phyloP scores from a whole-genome alignment of 1,140 invertebrate genomes.

The Chironomus tepperi region DNA sequence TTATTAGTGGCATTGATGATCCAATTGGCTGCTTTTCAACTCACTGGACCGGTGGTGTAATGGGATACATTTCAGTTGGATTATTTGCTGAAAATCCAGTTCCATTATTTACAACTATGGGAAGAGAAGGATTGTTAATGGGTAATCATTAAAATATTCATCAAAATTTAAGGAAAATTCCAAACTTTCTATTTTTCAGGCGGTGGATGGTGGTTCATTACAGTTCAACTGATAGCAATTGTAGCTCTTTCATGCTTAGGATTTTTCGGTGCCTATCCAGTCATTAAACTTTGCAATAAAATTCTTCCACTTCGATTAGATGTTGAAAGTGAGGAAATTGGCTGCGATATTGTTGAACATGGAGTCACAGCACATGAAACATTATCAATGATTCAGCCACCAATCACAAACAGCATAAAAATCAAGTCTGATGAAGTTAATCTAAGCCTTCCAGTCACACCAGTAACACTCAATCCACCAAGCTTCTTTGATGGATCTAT shows the following conservation, averaged over 20 bases:
- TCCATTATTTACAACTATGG: constrained; percentile 66
- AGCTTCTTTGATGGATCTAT: too few relatives aligned
- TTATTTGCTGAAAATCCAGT: constrained; percentile 78
- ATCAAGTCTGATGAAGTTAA: neutral
- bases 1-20: constrained; percentile 16
- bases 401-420: neutral
- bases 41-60: constrained; percentile 30
- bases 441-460: neutral
- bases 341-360: constrained; percentile 82
- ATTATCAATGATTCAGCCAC: neutral
- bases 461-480: neutral
- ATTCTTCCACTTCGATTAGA: constrained; percentile 75
- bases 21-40: constrained; percentile 3
- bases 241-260: constrained; percentile 60
- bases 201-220: constrained; percentile 77
- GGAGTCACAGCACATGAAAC: neutral
- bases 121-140: constrained; percentile 60
- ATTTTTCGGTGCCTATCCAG: constrained; percentile 51
- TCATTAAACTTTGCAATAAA: constrained; percentile 69
- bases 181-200: too few relatives aligned
- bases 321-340: constrained; percentile 71
- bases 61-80: constrained; percentile 79
- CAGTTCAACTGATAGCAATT: constrained; percentile 67
- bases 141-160: neutral
- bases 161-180: too few relatives aligned